phyloP scores from a whole-genome alignment of 2,113 vertebrate species.

The Megalops atlanticus region DNA sequence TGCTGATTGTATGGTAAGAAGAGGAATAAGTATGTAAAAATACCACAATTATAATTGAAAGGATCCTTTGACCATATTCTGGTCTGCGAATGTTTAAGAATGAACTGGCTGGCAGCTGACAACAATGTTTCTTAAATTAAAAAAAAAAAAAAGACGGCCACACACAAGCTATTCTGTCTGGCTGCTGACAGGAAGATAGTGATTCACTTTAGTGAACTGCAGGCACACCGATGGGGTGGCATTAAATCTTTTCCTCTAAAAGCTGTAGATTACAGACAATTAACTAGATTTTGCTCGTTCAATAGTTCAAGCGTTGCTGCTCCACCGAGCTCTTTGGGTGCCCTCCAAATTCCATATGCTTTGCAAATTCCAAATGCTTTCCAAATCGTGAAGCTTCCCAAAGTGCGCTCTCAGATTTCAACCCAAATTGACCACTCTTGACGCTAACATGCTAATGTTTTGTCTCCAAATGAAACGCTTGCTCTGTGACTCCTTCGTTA shows the following conservation, averaged over 20 bases:
- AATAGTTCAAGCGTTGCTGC: not conserved
- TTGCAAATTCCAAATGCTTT: not conserved
- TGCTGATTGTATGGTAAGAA: too few species aligned
- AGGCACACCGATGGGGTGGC: not conserved
- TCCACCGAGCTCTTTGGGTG: not conserved
- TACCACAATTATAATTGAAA: too few species aligned
- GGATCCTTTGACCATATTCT: too few species aligned
- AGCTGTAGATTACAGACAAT: slow-evolving; percentile 4
- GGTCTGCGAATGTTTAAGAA: too few species aligned
- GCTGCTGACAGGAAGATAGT: not conserved
- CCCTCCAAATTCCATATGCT: not conserved
- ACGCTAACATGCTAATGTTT: too few species aligned
- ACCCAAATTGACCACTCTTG: not conserved
- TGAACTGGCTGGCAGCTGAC: too few species aligned
- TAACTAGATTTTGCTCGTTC: slow-evolving; percentile 13
- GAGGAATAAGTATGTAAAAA: too few species aligned
- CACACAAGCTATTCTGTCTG: not conserved
- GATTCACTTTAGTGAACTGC: not conserved
- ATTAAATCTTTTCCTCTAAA: not conserved
- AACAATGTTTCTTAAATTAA: not conserved
- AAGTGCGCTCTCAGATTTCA: not conserved
- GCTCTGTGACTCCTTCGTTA: too few species aligned
- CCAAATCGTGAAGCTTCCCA: not conserved
- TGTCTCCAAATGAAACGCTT: not conserved
- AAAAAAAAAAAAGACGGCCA: not conserved